These are phyloP conservation scores for Caranx melampygus DNA, from an alignment of 2,113 vertebrate species.

Conservation along the genomic window DNA sequence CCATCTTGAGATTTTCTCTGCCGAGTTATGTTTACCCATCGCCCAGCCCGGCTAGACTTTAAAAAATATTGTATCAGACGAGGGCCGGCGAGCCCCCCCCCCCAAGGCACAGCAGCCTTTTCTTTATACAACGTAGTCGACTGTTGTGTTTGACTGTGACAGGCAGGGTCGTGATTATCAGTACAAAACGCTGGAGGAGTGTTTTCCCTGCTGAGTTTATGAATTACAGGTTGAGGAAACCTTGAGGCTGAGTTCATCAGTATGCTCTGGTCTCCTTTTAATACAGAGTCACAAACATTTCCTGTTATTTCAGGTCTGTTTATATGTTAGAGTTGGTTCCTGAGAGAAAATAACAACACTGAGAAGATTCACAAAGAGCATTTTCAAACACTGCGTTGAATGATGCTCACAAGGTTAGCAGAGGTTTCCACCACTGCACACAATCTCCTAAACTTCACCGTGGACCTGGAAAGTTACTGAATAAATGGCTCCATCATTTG, in stretches of 20 bases:
- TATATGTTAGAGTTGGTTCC: neutral
- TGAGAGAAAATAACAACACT: neutral
- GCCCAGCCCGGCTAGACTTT: slow-evolving; percentile 4
- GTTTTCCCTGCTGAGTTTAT: slow-evolving; percentile 9
- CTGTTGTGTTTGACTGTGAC: slow-evolving; percentile 39
- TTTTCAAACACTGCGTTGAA: neutral
- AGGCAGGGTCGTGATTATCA: slow-evolving; percentile 28
- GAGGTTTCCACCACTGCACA: neutral
- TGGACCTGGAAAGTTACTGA: slow-evolving; percentile 21
- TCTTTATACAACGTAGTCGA: slow-evolving; percentile 19
- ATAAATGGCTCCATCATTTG: slow-evolving; percentile 49
- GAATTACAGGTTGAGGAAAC: slow-evolving; percentile 33
- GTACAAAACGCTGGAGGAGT: neutral
- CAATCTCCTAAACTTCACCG: slow-evolving; percentile 22
- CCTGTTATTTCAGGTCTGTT: neutral
- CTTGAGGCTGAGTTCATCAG: slow-evolving; percentile 13
- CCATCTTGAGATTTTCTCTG: slow-evolving; percentile 13
- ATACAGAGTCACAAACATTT: slow-evolving; percentile 5
- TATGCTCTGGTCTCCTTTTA: neutral
- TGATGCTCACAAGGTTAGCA: slow-evolving; percentile 1
- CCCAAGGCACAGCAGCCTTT: neutral
- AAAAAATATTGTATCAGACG: slow-evolving; percentile 13
- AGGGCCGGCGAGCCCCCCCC: neutral
- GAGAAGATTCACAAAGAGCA: neutral
- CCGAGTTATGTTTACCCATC: slow-evolving; percentile 38